Conservation (phyloP, 1,140 invertebrate species). For the Bathynomus jamesi region DNA sequence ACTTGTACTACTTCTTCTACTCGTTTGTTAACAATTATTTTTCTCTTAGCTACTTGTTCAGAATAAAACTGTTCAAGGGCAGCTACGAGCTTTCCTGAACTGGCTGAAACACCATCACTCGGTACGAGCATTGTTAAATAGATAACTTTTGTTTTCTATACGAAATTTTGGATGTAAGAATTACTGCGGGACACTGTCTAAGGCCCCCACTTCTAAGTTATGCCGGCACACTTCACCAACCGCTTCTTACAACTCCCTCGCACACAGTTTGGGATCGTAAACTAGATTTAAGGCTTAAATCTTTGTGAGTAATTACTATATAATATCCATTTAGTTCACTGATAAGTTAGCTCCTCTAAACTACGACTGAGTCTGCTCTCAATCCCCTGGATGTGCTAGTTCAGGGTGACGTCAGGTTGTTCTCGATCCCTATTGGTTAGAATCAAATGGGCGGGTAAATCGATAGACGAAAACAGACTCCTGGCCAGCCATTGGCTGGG, state of each 20-base stretch:
- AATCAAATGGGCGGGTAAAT: constrained; percentile 12
- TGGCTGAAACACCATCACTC: constrained; percentile 28
- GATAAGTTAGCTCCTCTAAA: constrained; percentile 38
- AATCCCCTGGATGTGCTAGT: constrained; percentile 27
- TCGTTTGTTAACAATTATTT: constrained; percentile 48
- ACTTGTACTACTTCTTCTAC: constrained; percentile 53
- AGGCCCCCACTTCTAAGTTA: not conserved
- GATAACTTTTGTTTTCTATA: not conserved
- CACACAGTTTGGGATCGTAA: constrained; percentile 36
- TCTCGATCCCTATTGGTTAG: constrained; percentile 18
- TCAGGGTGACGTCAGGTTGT: constrained; percentile 25
- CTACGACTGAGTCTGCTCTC: constrained; percentile 36
- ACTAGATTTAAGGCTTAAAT: constrained; percentile 38
- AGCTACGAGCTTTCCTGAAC: constrained; percentile 32
- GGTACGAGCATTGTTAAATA: constrained; percentile 37
- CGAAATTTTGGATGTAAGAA: not conserved
- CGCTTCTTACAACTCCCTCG: constrained; percentile 32
- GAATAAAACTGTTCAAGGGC: constrained; percentile 47
- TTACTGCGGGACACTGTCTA: not conserved
- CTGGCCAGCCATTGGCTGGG: constrained; percentile 4
- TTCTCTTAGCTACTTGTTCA: constrained; percentile 50
- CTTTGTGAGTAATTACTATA: constrained; percentile 39
- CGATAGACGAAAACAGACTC: constrained; percentile 15
- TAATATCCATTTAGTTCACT: constrained; percentile 39
- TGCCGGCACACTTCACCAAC: not conserved